Conservation (phyloP, 30 jellyfish, hydroid and myxozoan species). For the Chrysaora quinquecirrha region DNA sequence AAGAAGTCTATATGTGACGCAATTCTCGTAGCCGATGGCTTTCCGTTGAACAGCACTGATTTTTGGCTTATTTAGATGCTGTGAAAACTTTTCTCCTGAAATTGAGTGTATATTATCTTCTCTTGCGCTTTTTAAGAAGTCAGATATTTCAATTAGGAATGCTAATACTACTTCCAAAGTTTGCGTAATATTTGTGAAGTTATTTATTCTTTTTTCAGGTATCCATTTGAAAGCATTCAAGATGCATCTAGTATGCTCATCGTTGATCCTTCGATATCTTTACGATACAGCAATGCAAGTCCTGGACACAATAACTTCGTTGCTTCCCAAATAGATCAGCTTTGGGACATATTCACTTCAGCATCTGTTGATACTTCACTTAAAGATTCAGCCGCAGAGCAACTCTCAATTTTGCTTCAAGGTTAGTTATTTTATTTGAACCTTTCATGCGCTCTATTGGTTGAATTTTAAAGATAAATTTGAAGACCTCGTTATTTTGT, state of each 20-base stretch:
- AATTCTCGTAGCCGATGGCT: too few species aligned
- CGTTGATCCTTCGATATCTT: conserved; percentile 37
- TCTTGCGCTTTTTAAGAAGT: too few species aligned
- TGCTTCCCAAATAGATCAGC: conserved; percentile 38
- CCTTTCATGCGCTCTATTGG: not conserved
- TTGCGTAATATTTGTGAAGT: too few species aligned
- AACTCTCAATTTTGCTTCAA: conserved; percentile 66
- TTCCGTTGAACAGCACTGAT: too few species aligned
- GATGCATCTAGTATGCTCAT: conserved; percentile 53
- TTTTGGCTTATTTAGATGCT: too few species aligned
- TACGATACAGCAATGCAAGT: conserved; percentile 8
- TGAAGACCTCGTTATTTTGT: too few species aligned
- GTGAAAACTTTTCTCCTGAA: too few species aligned
- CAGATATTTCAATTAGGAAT: too few species aligned
- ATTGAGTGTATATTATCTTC: too few species aligned
- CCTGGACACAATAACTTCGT: conserved; percentile 11
- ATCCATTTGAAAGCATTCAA: conserved; percentile 41
- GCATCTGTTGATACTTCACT: conserved; percentile 59
- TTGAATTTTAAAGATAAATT: not conserved
- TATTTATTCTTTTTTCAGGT: conserved; percentile 16
- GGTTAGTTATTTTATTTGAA: conserved; percentile 50
- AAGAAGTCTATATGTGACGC: too few species aligned
- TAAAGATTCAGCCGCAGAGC: conserved; percentile 81
- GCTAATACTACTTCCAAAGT: too few species aligned
- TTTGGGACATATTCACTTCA: conserved; percentile 76